Evolutionary conservation across 1,140 invertebrate species (phyloP).

Genomic region (Hormaphis cornu): DNA sequence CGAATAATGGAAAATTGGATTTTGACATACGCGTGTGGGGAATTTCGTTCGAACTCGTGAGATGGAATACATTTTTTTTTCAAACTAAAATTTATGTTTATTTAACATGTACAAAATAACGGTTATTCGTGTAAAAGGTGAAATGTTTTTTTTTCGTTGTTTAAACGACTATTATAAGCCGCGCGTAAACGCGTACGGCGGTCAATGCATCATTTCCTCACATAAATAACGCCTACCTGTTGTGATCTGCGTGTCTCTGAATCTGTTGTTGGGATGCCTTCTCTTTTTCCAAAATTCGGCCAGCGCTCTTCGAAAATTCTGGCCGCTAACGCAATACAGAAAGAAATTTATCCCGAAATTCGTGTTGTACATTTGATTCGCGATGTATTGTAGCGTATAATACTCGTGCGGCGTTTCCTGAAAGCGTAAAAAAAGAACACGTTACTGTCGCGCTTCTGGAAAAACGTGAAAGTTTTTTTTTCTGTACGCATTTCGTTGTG

Average conservation of each 20-base stretch:
- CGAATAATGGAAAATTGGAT: too few relatives aligned
- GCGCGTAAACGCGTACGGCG: too few relatives aligned
- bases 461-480: too few relatives aligned
- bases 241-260: constrained; percentile 1
- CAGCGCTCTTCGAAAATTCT: constrained; percentile 63
- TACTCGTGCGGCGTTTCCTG: constrained; percentile 38
- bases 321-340: constrained; percentile 70
- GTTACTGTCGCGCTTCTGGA: too few relatives aligned
- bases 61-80: too few relatives aligned
- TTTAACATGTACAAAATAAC: too few relatives aligned
- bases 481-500: too few relatives aligned
- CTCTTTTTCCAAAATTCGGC: constrained; percentile 4
- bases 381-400: constrained; percentile 49
- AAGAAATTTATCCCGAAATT: constrained; percentile 80
- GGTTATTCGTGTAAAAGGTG: too few relatives aligned
- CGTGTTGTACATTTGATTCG: constrained; percentile 59
- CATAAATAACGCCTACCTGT: constrained; percentile 1
- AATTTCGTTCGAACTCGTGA: too few relatives aligned
- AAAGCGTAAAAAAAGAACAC: background rate
- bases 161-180: background rate
- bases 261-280: constrained; percentile 1
- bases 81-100: too few relatives aligned
- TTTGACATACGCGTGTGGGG: too few relatives aligned
- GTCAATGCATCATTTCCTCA: background rate
- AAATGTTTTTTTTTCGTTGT: background rate